Base-by-base conservation (phyloP, 2,888 invertebrate genomes). In the Heliconius aoede region DNA sequence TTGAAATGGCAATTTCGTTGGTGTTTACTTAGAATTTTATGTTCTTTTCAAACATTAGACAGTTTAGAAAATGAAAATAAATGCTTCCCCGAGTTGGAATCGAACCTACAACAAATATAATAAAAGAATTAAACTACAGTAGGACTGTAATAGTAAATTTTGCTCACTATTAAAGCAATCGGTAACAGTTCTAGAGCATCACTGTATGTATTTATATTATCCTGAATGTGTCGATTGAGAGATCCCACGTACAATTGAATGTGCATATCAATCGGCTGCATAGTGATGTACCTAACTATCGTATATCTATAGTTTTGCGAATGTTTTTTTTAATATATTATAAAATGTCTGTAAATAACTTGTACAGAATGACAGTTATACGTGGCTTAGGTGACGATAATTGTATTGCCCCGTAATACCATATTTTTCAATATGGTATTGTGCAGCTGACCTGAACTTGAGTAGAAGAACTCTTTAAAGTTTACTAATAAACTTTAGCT, bases 211-310 rank as follows among this genome's bases (percentile, higher is more conserved):
- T 72, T 72, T 72, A 69, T 69, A 72, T 72, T 73, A 74, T 75
- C 71, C 74, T 73, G 74, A 71, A 58, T 74, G 68, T 72, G 51
- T 76, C 78, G 72, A 76, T 76, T 58, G 79, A 76, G 74, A 79
- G 65, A 77, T 76, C 74, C 75, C 85, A 84, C 87, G 87, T 68
- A 85, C 90, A 89, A 90, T 91, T 85, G 86, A 91, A 91, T 92
- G 91, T 90, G 89, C 90, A 91, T 90, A 90, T 87, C 87, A 89
- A 90, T 91, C 84, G 85, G 85, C 86, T 89, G 87, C 85, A 85
- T 86, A 86, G 80, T 80, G 80, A 80, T 76, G 80, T 65, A 64
- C 26, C 24, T 46, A 26, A 15, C 13, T 30, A 9, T n/a, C 18
- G 26, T 69, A 24, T 69, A 32, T 69, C 58, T 73, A 76, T 60